phyloP scores from a whole-genome alignment of 64 coral and sea anemone genomes.

The Orbicella faveolata region DNA sequence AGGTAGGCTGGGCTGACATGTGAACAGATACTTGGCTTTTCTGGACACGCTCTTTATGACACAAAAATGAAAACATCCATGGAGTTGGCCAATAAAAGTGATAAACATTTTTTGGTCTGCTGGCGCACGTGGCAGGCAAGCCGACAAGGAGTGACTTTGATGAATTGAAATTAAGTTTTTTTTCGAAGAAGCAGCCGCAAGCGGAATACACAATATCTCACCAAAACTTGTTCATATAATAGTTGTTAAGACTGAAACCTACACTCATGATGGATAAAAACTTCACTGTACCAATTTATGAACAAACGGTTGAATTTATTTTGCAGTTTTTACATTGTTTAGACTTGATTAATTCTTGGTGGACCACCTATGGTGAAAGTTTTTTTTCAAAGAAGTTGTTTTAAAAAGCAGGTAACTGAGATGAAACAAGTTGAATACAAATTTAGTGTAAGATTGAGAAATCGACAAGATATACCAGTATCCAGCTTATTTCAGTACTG shows the following conservation, averaged over 20 bases:
- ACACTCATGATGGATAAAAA: no score
- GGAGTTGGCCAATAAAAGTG: not conserved
- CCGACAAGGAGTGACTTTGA: slow-evolving; percentile 6
- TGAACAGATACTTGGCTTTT: not conserved
- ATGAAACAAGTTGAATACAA: not conserved
- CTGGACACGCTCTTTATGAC: not conserved
- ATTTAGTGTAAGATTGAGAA: not conserved
- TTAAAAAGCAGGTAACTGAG: not conserved
- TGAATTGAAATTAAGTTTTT: not conserved
- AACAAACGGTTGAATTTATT: not conserved
- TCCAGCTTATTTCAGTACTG: not conserved
- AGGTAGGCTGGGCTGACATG: not conserved
- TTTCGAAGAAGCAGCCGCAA: no score
- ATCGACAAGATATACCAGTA: not conserved
- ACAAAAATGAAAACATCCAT: not conserved
- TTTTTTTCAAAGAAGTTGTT: not conserved
- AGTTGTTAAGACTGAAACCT: no score
- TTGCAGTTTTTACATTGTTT: not conserved
- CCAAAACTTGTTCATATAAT: no score
- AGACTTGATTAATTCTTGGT: not conserved
- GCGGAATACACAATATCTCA: no score
- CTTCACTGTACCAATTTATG: not conserved
- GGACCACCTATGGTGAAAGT: not conserved
- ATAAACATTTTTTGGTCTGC: not conserved
- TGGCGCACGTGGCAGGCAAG: not conserved